Conservation (phyloP, 1,140 invertebrate genomes). For the Pseudomyrmex sp. region DNA sequence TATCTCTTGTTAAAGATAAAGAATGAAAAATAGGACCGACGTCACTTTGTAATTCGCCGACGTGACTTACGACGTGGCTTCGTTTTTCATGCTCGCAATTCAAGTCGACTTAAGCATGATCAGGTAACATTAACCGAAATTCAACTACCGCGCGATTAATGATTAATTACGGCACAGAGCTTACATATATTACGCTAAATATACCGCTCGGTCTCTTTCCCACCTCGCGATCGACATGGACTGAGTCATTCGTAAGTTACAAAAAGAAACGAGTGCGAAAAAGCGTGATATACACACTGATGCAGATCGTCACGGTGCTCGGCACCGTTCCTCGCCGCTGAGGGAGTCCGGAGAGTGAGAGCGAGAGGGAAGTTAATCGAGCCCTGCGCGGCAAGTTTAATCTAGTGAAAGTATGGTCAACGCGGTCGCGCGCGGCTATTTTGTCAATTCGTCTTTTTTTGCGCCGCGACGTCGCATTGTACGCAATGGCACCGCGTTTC, state of each 20-base stretch:
- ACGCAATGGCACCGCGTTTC: conserved; percentile 59
- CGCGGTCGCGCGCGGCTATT: conserved; percentile 27
- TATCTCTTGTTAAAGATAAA: not conserved
- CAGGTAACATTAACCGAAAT: not conserved
- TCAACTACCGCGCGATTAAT: not conserved
- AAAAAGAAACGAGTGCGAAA: conserved; percentile 47
- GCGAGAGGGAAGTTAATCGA: conserved; percentile 6
- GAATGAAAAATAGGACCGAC: not conserved
- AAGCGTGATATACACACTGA: conserved; percentile 37
- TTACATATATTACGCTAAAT: not conserved
- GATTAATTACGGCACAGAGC: not conserved
- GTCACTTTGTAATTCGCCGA: not conserved
- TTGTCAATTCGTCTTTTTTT: conserved; percentile 48
- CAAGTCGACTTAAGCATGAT: not conserved
- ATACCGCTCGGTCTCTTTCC: conserved; percentile 2
- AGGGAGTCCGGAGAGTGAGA: not conserved
- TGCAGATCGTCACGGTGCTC: conserved; percentile 51
- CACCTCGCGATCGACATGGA: conserved; percentile 14
- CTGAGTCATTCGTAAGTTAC: conserved; percentile 27
- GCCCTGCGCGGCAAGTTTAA: conserved; percentile 35
- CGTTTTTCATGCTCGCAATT: not conserved
- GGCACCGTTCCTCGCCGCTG: not conserved
- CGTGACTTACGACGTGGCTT: not conserved
- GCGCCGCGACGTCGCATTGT: conserved; percentile 22
- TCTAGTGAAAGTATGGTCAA: conserved; percentile 65